Evolutionary conservation across 1,140 invertebrate genomes (phyloP), one percentile per base, ranked within the genome.

Genomic region (Sesamia nonagrioides): DNA sequence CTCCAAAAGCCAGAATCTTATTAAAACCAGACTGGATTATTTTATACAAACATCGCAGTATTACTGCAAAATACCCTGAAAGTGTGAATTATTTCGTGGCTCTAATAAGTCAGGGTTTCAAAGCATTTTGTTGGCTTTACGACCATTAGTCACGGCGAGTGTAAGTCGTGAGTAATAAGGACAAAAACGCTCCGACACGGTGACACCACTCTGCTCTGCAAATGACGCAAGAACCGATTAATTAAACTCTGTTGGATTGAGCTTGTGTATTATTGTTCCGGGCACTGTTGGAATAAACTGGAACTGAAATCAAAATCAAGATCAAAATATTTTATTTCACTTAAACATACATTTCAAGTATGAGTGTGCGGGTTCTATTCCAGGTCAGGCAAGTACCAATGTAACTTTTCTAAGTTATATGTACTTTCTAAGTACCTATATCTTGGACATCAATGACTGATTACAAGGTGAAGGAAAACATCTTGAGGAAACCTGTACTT

Each of bases 91-190:
- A 61, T 61, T 61, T 61, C 58, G 18, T 45, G 40, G 1, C 40
- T 27, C 3, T 18, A 66, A 66, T 21, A 66, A 66, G 17, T 45
- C 40, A 48, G 40, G 35, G 35, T 37, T 66, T 27, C 4, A 37
- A 15, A 21, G 40, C 61, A 45, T 66, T 61, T 66, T 66, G 61
- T 66, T 66, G 40, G 61, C 61, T 66, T 45, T 45, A 3, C 40
- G 18, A 21, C 40, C 61, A 66, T 66, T 66, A 45, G 61, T 42
- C 61, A 45, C 1, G 27, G 21, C 17, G 27, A 61, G 33, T 35
- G 33, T 61, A 61, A 61, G 61, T 66, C 61, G 18, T 11, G 40
- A 66, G 61, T 66, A 66, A 66, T 66, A 66, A 66, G 61, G 8
- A 27, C 40, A 66, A 66, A 66, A 66, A 66, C 61, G 61, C 13